phyloP scores from a whole-genome alignment of 2,113 vertebrate species.

The Sisor rabdophorus region DNA sequence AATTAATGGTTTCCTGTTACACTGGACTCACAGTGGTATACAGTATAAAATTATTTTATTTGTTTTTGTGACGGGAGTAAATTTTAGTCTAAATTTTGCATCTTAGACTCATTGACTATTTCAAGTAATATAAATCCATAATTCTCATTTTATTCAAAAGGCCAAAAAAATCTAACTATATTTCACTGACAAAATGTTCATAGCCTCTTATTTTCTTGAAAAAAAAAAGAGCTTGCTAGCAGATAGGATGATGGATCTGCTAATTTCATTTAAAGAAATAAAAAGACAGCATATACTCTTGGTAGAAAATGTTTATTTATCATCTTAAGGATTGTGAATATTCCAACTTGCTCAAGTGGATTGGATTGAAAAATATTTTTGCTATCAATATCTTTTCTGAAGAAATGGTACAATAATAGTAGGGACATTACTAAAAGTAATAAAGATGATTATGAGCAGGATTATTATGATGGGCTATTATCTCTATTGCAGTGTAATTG shows the following conservation, averaged over 20 bases:
- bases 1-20: not conserved
- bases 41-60: not conserved
- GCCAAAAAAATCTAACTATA: not conserved
- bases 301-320: not conserved
- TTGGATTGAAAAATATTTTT: not conserved
- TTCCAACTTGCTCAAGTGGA: not conserved
- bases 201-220: too few relatives aligned
- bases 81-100: not conserved
- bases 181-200: not conserved
- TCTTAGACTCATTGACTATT: not conserved
- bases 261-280: slow-evolving; percentile 12
- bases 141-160: not conserved
- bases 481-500: slow-evolving; percentile 79
- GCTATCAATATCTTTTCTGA: slow-evolving; percentile 52
- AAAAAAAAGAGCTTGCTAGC: not conserved
- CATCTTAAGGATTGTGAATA: not conserved
- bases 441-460: slow-evolving; percentile 73
- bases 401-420: slow-evolving; percentile 65
- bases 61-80: not conserved
- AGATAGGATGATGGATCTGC: not conserved
- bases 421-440: slow-evolving; percentile 73
- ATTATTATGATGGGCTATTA: slow-evolving; percentile 75
- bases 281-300: not conserved
- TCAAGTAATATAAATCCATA: not conserved
- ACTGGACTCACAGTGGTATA: not conserved